Evolutionary conservation across 2,888 invertebrate genomes (phyloP).

Genomic region (Drosophila pseudotakahashii): DNA sequence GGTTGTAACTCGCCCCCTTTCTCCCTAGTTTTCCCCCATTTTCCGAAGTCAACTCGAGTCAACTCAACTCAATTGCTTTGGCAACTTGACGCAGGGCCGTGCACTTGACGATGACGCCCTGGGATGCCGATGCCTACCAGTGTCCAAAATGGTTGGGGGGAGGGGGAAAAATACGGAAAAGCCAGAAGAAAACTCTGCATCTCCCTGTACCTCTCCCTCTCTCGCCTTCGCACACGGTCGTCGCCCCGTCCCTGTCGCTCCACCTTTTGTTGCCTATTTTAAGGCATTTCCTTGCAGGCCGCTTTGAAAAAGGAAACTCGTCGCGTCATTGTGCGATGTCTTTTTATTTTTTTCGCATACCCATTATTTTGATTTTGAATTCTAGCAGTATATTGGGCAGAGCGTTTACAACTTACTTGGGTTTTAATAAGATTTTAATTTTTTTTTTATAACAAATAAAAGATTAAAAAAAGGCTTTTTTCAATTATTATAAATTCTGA

Average conservation of each 20-base stretch:
- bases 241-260: conserved; percentile 4
- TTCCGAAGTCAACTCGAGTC: conserved; percentile 32
- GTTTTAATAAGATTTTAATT: no score
- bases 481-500: no score
- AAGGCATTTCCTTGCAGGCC: conserved; percentile 61
- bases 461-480: no score
- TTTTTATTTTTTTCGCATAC: conserved; percentile 7
- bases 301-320: conserved; percentile 61
- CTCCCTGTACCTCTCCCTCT: not conserved
- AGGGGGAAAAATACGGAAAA: not conserved
- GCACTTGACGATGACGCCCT: conserved; percentile 54
- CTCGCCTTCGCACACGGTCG: not conserved
- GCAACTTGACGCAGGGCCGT: conserved; percentile 65
- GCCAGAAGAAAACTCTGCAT: conserved; percentile 1
- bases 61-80: conserved; percentile 64
- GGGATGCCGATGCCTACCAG: conserved; percentile 35
- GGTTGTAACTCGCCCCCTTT: not conserved
- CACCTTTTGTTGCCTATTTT: conserved; percentile 54
- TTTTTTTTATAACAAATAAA: no score
- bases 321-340: conserved; percentile 34
- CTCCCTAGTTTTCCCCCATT: no score
- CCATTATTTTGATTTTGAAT: not conserved
- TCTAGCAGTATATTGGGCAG: not conserved
- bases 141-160: not conserved
- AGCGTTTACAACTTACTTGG: no score